phyloP scores from a whole-genome alignment of 2,797 vertebrate genomes.

The Acipenser oxyrinchus region DNA sequence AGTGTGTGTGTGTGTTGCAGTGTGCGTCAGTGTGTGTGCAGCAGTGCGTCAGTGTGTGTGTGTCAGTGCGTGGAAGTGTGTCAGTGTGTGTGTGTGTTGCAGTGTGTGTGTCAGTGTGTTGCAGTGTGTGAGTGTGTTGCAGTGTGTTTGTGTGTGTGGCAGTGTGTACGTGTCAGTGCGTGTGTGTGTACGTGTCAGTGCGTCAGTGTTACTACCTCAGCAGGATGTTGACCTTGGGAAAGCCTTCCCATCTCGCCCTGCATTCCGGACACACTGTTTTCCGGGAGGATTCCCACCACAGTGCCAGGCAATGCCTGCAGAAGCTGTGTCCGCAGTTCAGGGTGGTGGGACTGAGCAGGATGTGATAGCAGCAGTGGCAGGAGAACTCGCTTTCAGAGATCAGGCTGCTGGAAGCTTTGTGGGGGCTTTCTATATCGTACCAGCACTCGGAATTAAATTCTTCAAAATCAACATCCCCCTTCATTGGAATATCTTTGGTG shows the following conservation, averaged over 20 bases:
- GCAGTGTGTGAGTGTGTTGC: too few relatives aligned
- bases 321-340: slow-evolving; percentile 92
- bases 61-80: background rate
- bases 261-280: slow-evolving; percentile 89
- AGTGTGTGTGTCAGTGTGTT: background rate
- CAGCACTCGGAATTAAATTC: slow-evolving; percentile 16
- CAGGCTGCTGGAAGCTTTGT: slow-evolving; percentile 15
- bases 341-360: slow-evolving; percentile 86
- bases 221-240: slow-evolving; percentile 88
- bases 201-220: slow-evolving; percentile 68
- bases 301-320: slow-evolving; percentile 85
- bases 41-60: too few relatives aligned
- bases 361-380: slow-evolving; percentile 90
- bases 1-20: background rate
- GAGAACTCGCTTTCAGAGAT: slow-evolving; percentile 78
- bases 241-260: slow-evolving; percentile 84
- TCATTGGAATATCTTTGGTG: slow-evolving; percentile 46
- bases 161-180: background rate
- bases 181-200: too few relatives aligned
- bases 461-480: slow-evolving; percentile 37
- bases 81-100: background rate
- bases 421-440: slow-evolving; percentile 5
- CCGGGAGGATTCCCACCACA: slow-evolving; percentile 81
- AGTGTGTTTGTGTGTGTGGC: too few relatives aligned
- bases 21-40: background rate